phyloP scores from a whole-genome alignment of 2,888 invertebrate species.

The Dugesia japonica region DNA sequence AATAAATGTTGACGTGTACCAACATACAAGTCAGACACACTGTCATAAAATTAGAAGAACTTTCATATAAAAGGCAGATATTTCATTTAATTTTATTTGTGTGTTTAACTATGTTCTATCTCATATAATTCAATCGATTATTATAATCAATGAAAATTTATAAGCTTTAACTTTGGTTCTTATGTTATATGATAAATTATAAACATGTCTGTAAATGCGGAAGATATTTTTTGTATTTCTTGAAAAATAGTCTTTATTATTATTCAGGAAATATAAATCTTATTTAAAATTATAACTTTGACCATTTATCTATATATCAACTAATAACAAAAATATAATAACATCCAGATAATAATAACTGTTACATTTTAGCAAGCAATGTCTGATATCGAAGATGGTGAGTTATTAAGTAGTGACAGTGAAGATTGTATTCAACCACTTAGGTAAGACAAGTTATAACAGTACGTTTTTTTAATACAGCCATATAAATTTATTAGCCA shows the following conservation, averaged over 20 bases:
- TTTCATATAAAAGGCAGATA: background rate
- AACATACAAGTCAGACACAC: background rate
- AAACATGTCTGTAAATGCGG: no score
- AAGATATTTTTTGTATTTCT: no score
- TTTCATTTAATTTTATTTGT: background rate
- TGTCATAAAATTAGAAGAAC: background rate
- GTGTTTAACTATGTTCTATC: background rate
- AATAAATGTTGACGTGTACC: background rate
- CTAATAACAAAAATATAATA: background rate
- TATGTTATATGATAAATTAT: background rate
- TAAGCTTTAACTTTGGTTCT: slow-evolving; percentile 15
- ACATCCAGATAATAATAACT: background rate
- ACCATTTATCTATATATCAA: background rate
- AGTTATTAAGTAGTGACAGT: slow-evolving; percentile 3
- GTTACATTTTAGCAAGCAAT: slow-evolving; percentile 5
- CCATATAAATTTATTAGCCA: background rate
- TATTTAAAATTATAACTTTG: background rate
- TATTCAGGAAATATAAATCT: background rate
- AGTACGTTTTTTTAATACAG: background rate
- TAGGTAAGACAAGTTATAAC: slow-evolving; percentile 6
- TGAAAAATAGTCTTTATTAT: no score
- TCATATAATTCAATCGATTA: slow-evolving; percentile 17
- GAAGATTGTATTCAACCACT: background rate
- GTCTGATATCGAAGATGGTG: slow-evolving; percentile 16
- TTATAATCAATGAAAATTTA: slow-evolving; percentile 16